Evolutionary conservation across 2,113 vertebrate species (phyloP).

Genomic region (Platycercus adscitus): DNA sequence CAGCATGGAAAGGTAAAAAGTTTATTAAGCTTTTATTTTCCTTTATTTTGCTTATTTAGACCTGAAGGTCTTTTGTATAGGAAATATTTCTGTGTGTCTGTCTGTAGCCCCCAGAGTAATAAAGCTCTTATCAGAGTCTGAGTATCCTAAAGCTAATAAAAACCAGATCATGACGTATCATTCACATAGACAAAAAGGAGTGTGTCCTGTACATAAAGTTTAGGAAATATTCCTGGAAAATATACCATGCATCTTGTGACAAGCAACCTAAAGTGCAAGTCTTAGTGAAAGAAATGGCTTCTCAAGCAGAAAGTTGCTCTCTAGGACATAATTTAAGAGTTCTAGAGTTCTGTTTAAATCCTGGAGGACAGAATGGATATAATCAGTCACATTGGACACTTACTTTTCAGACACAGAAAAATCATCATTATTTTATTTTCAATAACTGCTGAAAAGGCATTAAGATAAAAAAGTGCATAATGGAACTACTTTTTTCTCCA

Average conservation of each 20-base stretch:
- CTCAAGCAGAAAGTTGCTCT: neutral
- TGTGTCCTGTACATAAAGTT: neutral
- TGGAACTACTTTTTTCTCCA: neutral
- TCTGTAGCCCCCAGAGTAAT: neutral
- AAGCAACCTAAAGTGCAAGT: neutral
- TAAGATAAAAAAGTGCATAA: neutral
- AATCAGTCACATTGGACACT: neutral
- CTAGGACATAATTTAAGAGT: neutral
- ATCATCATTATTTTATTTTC: constrained; percentile 13
- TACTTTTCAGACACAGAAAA: neutral
- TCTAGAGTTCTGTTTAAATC: neutral
- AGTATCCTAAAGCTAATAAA: neutral
- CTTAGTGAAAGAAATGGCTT: neutral
- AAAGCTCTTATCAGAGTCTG: neutral
- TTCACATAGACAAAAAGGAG: neutral
- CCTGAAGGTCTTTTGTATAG: neutral
- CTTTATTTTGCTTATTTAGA: neutral
- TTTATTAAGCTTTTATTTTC: neutral
- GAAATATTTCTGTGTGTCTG: neutral
- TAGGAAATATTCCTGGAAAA: neutral
- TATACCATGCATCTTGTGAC: neutral
- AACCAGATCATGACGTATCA: rapidly evolving
- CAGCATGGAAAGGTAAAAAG: neutral
- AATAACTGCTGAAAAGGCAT: constrained; percentile 38
- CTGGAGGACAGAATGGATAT: neutral